Evolutionary conservation across 1,140 invertebrate genomes (phyloP), one percentile per base, ranked within the genome.

Genomic region (Heterodera carotae): DNA sequence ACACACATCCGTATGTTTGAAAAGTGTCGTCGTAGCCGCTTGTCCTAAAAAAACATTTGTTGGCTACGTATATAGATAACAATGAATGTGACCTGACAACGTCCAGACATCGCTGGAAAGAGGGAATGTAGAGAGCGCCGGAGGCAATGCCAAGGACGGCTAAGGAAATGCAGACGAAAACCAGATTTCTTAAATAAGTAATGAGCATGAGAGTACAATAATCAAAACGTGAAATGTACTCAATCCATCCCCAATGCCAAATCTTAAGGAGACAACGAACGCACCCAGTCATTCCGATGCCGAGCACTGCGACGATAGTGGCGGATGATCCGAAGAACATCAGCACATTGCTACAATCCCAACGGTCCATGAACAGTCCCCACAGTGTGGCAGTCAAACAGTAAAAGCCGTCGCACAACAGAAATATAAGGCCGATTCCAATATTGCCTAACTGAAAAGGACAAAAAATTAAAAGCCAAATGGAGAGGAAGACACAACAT

Each of bases 391-490:
- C 93, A 0, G 92, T 92, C 0, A 93, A 62, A 1, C 72, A 74
- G 88, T 95, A 95, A 18, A 92, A 91, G 0, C 92, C 93, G 4
- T 93, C 94, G 84, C 93, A 94, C 60, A 95, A 92, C 18, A 95
- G 91, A 87, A 95, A 95, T 84, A 88, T 86, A 18, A 94, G 85
- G 0, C 94, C 94, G 39, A 94, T 89, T 10, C 93, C 84, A 7
- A 93, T 90, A 0, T 93, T 92, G 27, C 82, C 91, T 67, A 94
- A 89, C 12, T 91, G 84, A 83, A 94, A 91, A 88, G 91, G 80
- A 69, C 86, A 43, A 12, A 12, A 43, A 43, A 43, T 43, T 0
- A 43, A 0, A 43, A 43, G 12, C n/a, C 39, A 43, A 43, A 43
- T 43, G 15, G 12, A 5, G 12, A 22, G 8, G 5, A 56, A 4